A percentile compares a stretch with the other conserved stretches of the same genome.
phyloP scores from a whole-genome alignment of 2,113 vertebrate species.

The Corythaeola cristata region DNA sequence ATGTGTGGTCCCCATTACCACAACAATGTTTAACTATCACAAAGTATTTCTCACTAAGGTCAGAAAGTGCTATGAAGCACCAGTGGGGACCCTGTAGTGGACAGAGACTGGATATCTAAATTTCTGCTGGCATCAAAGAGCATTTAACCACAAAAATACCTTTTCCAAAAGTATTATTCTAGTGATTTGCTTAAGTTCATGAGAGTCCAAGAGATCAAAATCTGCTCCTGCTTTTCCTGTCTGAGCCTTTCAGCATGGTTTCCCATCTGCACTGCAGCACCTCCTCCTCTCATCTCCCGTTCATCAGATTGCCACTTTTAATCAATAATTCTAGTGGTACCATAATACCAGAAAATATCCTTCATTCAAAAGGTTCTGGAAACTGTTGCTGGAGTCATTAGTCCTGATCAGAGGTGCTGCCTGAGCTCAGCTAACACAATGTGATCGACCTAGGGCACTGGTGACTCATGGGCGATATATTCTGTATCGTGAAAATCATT shows the following conservation, averaged over 20 bases:
- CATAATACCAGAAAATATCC: not conserved
- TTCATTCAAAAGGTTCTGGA: not conserved
- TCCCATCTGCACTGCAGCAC: not conserved
- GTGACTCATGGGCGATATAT: not conserved
- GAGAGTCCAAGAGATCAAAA: not conserved
- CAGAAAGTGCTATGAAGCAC: not conserved
- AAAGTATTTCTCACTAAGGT: not conserved
- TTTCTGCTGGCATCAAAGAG: not conserved
- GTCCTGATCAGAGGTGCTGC: not conserved
- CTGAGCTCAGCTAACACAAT: not conserved
- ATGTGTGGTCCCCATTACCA: not conserved
- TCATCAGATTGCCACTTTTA: conserved; percentile 5
- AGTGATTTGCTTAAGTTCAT: not conserved
- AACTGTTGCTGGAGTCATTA: not conserved
- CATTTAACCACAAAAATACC: not conserved
- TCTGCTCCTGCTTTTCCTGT: not conserved
- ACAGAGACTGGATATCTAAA: not conserved
- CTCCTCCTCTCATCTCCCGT: not conserved
- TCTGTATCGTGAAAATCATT: not conserved
- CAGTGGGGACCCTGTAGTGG: not conserved
- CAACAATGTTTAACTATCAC: not conserved
- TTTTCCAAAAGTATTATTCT: not conserved
- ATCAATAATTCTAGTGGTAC: not conserved
- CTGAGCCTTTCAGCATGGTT: not conserved
- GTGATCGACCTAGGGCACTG: not conserved